Evolutionary conservation across 1,140 invertebrate species (phyloP), one percentile per base, ranked within the genome.

Genomic region (Drosophila virilis): DNA sequence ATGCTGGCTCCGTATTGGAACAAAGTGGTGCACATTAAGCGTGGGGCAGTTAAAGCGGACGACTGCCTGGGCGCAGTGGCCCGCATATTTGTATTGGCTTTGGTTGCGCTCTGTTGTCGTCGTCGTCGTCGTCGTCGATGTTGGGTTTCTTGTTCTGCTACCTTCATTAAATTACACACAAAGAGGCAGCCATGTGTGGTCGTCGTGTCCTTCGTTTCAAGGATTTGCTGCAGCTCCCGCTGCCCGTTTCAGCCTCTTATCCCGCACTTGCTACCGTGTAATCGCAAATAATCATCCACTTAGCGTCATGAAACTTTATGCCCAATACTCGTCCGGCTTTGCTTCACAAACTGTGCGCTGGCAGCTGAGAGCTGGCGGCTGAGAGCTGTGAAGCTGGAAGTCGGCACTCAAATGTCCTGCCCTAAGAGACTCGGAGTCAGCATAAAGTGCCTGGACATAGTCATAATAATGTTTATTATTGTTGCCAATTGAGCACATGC

Each of bases 271-370:
- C 48, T 45, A 60, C 68, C 77, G 66, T 89, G 84, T 89, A 89
- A 88, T 88, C 83, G 84, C 84, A 88, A 88, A 89, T 88, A 88
- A 88, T 88, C 84, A 89, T 89, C 84, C 84, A 88, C 84, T 88
- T 88, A 88, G 76, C 70, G 77, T 84, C 80, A 74, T 89, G 84
- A 89, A 89, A 88, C 84, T 84, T 88, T 80, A 88, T 90, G 85
- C 70, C 83, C 78, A 75, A 83, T 50, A 46, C 48, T 62, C 50
- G 72, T 57, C 55, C 45, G 48, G 61, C 43, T 59, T 32, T 37
- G 50, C 28, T 43, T 28, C 15, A 54, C 13, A 13, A 37, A 46
- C 32, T 22, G 8, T 17, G 37, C 38, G 17, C 59, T 45, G 32
- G 28, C 35, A 54, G 33, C 13, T 35, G 43, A 32, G 55, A 22